These are phyloP conservation scores for Lithobius niger DNA, from an alignment of 1,140 invertebrate genomes.

Conservation along the genomic window DNA sequence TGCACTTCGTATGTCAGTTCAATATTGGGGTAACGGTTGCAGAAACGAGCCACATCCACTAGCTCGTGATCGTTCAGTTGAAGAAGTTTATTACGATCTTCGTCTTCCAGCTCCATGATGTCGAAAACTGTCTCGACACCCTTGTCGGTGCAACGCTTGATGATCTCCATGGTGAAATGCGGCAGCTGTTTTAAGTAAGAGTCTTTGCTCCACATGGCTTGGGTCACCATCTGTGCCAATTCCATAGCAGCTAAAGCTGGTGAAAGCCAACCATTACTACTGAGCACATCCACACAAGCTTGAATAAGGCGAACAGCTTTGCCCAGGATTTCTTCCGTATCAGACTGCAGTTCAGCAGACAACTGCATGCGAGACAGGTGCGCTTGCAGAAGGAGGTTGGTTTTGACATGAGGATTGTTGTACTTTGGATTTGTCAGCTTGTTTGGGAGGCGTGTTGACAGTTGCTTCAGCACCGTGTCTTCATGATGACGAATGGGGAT, in stretches of 20 bases:
- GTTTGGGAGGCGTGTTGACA: slow-evolving; percentile 64
- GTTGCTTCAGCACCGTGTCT: slow-evolving; percentile 63
- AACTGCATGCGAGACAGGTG: slow-evolving; percentile 88
- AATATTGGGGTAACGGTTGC: slow-evolving; percentile 98
- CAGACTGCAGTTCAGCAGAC: slow-evolving; percentile 89
- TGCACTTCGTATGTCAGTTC: slow-evolving; percentile 87
- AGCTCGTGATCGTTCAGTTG: slow-evolving; percentile 75
- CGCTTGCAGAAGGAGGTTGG: slow-evolving; percentile 88
- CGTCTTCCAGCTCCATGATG: slow-evolving; percentile 96
- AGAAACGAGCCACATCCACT: slow-evolving; percentile 94
- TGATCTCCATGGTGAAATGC: slow-evolving; percentile 80
- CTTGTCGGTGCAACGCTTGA: slow-evolving; percentile 82
- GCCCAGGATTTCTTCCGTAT: slow-evolving; percentile 79
- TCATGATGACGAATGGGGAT: slow-evolving; percentile 91
- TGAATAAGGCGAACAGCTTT: slow-evolving; percentile 74
- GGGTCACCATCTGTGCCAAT: slow-evolving; percentile 97
- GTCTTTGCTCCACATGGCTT: slow-evolving; percentile 99
- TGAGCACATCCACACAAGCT: slow-evolving; percentile 96
- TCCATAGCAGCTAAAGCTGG: slow-evolving; percentile 99
- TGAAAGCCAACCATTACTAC: slow-evolving; percentile 93
- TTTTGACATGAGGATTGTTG: slow-evolving; percentile 95
- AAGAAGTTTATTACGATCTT: slow-evolving; percentile 71
- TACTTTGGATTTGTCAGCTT: slow-evolving; percentile 56
- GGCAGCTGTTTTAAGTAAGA: slow-evolving; percentile 94
- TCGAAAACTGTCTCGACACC: slow-evolving; percentile 94